Conservation (phyloP, 2,888 invertebrate genomes). For the Heliconius ethilla region DNA sequence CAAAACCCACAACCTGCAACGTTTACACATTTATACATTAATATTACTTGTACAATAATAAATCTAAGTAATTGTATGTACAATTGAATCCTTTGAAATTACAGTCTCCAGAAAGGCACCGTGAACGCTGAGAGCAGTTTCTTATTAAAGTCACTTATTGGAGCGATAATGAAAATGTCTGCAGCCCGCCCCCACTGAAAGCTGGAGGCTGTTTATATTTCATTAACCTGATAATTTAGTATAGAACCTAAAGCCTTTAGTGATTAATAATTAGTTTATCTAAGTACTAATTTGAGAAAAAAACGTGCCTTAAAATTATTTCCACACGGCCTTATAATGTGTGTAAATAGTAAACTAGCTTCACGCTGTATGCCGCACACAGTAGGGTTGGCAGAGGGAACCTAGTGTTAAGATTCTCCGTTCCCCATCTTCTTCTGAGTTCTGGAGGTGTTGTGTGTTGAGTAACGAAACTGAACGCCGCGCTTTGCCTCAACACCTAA, state of each 20-base stretch:
- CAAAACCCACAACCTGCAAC: too few relatives aligned
- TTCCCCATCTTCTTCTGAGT: too few relatives aligned
- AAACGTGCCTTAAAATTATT: background rate
- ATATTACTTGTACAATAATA: background rate
- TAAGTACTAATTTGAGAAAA: constrained; percentile 11
- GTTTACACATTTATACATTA: too few relatives aligned
- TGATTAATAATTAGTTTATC: constrained; percentile 16
- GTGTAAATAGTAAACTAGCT: too few relatives aligned
- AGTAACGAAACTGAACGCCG: too few relatives aligned
- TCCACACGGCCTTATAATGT: background rate
- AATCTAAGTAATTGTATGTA: constrained; percentile 20
- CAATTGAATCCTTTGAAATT: constrained; percentile 22
- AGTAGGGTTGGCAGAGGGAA: too few relatives aligned
- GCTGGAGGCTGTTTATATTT: constrained; percentile 49
- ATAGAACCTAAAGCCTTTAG: constrained; percentile 13
- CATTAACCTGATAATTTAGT: constrained; percentile 47
- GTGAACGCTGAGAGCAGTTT: constrained; percentile 42
- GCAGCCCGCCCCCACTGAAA: constrained; percentile 43
- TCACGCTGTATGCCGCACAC: too few relatives aligned
- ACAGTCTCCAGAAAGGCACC: constrained; percentile 28
- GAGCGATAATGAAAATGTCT: constrained; percentile 57
- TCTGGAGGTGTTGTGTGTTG: too few relatives aligned
- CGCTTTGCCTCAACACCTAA: too few relatives aligned
- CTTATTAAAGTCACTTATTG: constrained; percentile 56
- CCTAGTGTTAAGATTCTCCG: too few relatives aligned